Percentiles rank a stretch among this genome's conserved stretches.
Evolutionary conservation across 1,140 invertebrate species (phyloP).

Genomic region (Bradysia coprophila): DNA sequence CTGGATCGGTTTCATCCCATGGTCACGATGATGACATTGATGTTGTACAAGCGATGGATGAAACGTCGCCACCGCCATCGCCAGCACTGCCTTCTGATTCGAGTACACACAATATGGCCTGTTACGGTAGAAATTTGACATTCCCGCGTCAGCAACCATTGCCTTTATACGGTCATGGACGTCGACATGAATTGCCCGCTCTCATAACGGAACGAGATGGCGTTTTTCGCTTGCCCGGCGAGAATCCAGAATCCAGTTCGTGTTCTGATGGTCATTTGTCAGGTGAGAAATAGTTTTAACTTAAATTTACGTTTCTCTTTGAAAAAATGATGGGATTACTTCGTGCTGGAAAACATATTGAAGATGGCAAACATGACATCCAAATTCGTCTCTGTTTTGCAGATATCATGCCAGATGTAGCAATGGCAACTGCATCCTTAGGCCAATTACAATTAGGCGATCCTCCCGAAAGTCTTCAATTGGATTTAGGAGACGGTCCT

Average conservation of each 20-base stretch:
- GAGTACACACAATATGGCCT: conserved; percentile 13
- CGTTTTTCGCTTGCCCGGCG: conserved; percentile 18
- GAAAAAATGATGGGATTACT: too few relatives aligned
- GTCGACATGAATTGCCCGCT: conserved; percentile 33
- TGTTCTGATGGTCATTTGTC: conserved; percentile 38
- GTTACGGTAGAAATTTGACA: conserved; percentile 31
- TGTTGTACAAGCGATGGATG: neutral
- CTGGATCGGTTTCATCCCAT: too few relatives aligned
- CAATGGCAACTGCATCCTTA: conserved; percentile 65
- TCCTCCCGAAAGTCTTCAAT: conserved; percentile 31
- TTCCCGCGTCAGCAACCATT: conserved; percentile 31
- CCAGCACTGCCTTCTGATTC: conserved; percentile 12
- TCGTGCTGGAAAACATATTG: too few relatives aligned
- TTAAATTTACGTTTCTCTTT: too few relatives aligned
- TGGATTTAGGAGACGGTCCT: conserved; percentile 56
- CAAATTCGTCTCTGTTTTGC: conserved; percentile 26
- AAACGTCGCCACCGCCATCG: conserved; percentile 15
- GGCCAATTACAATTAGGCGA: conserved; percentile 35
- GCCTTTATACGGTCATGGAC: conserved; percentile 8
- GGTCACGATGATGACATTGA: neutral
- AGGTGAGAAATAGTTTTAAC: too few relatives aligned
- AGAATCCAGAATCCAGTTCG: conserved; percentile 34
- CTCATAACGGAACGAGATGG: conserved; percentile 39
- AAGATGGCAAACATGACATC: too few relatives aligned
- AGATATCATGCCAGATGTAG: conserved; percentile 75